These are phyloP conservation scores for Drosophila quasianomalipes DNA, from an alignment of 2,888 invertebrate genomes.

Conservation along the genomic window DNA sequence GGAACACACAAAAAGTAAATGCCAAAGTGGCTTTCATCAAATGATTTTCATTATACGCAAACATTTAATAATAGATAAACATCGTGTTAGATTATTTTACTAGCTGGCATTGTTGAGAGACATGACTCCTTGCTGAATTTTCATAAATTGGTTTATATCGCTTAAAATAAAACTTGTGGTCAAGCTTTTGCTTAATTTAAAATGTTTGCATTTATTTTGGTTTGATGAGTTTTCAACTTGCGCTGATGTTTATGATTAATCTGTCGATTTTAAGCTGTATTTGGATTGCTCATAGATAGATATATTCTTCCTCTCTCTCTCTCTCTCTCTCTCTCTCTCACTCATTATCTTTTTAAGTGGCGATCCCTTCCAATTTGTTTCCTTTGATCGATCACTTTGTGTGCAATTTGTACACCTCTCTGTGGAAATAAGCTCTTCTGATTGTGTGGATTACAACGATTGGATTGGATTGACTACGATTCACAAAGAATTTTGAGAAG, in stretches of 20 bases:
- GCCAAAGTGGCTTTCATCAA: background rate
- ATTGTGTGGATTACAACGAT: background rate
- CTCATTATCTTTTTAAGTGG: background rate
- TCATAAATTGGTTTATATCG: background rate
- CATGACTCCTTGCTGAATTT: background rate
- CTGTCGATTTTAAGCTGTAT: background rate
- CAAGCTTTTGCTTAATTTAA: background rate
- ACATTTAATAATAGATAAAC: slow-evolving; percentile 8
- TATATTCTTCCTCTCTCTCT: background rate
- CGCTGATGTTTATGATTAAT: background rate
- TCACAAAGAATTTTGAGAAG: background rate
- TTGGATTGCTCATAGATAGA: background rate
- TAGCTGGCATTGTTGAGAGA: background rate
- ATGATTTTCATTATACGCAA: slow-evolving; percentile 2
- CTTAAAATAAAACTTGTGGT: background rate
- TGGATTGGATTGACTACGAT: background rate
- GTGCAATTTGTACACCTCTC: background rate
- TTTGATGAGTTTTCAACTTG: background rate
- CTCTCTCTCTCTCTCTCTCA: background rate
- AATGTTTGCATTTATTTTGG: background rate
- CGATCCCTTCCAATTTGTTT: background rate
- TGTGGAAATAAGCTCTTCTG: background rate
- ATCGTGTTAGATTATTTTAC: slow-evolving; percentile 13
- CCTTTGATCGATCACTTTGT: background rate
- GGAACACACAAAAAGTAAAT: background rate